These are phyloP conservation scores for Intellagama lesueurii DNA, from an alignment of 2,797 vertebrate species.

Conservation along the genomic window DNA sequence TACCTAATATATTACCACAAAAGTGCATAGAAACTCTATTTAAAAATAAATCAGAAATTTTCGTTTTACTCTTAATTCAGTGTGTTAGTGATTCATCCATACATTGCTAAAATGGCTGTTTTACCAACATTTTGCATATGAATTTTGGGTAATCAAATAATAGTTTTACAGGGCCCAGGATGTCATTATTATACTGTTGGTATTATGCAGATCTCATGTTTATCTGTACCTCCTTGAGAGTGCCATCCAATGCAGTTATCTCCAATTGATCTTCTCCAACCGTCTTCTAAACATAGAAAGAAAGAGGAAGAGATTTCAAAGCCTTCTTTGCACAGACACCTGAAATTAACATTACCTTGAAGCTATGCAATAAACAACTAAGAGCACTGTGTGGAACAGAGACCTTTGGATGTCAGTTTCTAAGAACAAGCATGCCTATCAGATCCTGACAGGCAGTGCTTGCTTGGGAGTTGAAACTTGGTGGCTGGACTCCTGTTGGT, in stretches of 20 bases:
- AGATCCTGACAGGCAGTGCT: neutral
- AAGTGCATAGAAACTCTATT: neutral
- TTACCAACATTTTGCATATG: neutral
- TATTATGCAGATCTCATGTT: neutral
- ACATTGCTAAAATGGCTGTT: neutral
- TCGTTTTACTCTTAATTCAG: neutral
- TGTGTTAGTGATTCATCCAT: neutral
- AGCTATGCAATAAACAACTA: neutral
- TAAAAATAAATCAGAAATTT: neutral
- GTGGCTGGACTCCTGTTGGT: neutral
- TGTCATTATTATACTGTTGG: slow-evolving; percentile 2
- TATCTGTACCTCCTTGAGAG: too few relatives aligned
- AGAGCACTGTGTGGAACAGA: neutral
- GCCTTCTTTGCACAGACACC: neutral
- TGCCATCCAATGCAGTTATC: neutral
- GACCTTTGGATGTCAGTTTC: neutral
- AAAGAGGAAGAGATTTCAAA: neutral
- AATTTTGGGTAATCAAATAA: neutral
- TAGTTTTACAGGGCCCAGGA: neutral
- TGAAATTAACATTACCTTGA: neutral
- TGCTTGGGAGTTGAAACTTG: neutral
- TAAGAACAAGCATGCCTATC: neutral
- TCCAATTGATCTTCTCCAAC: too few relatives aligned
- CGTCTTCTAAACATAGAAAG: neutral
- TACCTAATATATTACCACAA: neutral